phyloP scores from a whole-genome alignment of 1,140 invertebrate species.

The Goniozus legneri region DNA sequence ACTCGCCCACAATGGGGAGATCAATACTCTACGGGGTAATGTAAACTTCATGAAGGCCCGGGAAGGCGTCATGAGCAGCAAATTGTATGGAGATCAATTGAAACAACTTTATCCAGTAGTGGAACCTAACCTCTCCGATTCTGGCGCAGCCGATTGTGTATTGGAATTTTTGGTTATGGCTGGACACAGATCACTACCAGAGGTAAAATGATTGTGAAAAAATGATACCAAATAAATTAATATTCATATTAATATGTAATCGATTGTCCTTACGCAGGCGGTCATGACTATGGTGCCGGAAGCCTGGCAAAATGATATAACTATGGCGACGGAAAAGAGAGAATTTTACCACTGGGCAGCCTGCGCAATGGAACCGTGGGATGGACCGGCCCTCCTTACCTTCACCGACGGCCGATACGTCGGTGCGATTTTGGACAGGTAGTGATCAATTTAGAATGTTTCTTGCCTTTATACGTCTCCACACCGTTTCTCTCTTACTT shows the following conservation, averaged over 20 bases:
- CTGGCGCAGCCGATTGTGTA: slow-evolving; percentile 95
- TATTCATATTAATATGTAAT: not conserved
- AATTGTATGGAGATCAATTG: slow-evolving; percentile 74
- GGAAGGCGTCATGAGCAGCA: slow-evolving; percentile 95
- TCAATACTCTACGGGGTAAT: slow-evolving; percentile 97
- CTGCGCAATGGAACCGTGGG: slow-evolving; percentile 99
- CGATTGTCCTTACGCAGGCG: slow-evolving; percentile 59
- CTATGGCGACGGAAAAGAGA: slow-evolving; percentile 89
- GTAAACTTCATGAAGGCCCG: slow-evolving; percentile 98
- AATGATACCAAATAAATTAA: no score
- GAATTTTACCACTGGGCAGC: slow-evolving; percentile 97
- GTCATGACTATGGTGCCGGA: slow-evolving; percentile 99
- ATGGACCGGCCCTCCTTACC: slow-evolving; percentile 92
- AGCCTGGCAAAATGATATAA: slow-evolving; percentile 95
- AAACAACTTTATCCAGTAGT: slow-evolving; percentile 94
- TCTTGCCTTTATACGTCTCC: no score
- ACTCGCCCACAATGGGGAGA: slow-evolving; percentile 98
- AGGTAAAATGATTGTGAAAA: no score
- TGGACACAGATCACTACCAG: slow-evolving; percentile 84
- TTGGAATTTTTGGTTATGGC: slow-evolving; percentile 95
- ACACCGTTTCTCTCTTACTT: no score
- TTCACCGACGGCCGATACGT: slow-evolving; percentile 99
- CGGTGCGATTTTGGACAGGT: slow-evolving; percentile 80
- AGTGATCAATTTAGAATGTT: no score
- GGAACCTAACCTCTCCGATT: slow-evolving; percentile 96